Evolutionary conservation across 1,140 invertebrate genomes (phyloP).

Genomic region (Microvelia longipes): DNA sequence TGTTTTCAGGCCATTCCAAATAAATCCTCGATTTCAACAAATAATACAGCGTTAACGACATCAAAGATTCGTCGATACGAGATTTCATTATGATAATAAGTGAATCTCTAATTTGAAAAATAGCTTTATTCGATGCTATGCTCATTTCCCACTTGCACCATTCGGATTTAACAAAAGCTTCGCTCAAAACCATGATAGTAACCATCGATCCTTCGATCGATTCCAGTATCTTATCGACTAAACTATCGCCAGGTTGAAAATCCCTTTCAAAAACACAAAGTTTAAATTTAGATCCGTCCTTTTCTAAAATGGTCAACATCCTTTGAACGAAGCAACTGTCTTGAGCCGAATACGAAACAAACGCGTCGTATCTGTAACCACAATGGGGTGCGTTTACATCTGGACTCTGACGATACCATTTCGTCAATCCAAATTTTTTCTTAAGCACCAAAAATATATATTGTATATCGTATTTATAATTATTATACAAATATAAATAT

Average conservation of each 20-base stretch:
- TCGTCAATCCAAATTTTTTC: not conserved
- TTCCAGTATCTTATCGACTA: constrained; percentile 41
- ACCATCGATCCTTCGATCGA: constrained; percentile 41
- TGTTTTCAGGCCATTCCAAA: constrained; percentile 36
- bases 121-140: constrained; percentile 32
- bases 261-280: constrained; percentile 49
- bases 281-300: constrained; percentile 35
- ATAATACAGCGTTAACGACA: constrained; percentile 39
- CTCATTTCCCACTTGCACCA: constrained; percentile 51
- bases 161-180: constrained; percentile 44
- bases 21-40: constrained; percentile 45
- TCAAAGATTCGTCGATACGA: constrained; percentile 33
- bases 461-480: not conserved
- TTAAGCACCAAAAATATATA: not conserved
- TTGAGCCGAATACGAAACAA: constrained; percentile 46
- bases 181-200: constrained; percentile 44
- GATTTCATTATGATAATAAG: constrained; percentile 42
- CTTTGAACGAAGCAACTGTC: constrained; percentile 42
- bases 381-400: not conserved
- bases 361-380: constrained; percentile 42
- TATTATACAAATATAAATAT: too few relatives aligned
- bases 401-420: not conserved
- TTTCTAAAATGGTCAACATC: constrained; percentile 39
- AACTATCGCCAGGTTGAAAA: constrained; percentile 43
- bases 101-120: constrained; percentile 25